These are phyloP conservation scores for Cephonodes hylas DNA, from an alignment of 2,888 invertebrate genomes.

Conservation along the genomic window DNA sequence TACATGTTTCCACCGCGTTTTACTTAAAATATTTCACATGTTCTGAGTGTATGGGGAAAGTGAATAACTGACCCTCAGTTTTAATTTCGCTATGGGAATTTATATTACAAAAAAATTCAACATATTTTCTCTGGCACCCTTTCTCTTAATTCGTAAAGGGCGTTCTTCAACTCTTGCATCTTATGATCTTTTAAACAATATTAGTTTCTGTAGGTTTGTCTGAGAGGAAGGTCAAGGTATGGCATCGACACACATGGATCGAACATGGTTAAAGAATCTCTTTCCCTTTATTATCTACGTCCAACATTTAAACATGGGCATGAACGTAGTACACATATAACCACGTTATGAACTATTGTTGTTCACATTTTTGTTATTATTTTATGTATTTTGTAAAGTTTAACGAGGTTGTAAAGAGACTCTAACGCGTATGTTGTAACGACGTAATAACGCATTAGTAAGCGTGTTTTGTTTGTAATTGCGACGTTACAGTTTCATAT, in stretches of 20 bases:
- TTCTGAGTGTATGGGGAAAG: constrained; percentile 8
- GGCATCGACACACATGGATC: too few species aligned
- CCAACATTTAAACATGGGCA: not conserved
- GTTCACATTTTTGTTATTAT: not conserved
- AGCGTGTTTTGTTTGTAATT: too few species aligned
- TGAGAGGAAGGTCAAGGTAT: too few species aligned
- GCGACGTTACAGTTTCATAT: too few species aligned
- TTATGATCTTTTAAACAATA: too few species aligned
- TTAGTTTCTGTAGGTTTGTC: too few species aligned
- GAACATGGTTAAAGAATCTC: too few species aligned
- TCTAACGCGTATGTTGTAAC: not conserved
- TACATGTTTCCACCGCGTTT: constrained; percentile 24
- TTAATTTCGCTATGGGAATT: constrained; percentile 11
- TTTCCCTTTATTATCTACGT: not conserved
- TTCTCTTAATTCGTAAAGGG: too few species aligned
- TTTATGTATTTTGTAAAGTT: not conserved
- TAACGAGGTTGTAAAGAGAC: not conserved
- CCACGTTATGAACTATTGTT: not conserved
- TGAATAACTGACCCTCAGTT: constrained; percentile 14
- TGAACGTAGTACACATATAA: not conserved
- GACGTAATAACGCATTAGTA: too few species aligned
- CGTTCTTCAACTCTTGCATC: not conserved
- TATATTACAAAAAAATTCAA: not conserved
- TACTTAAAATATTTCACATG: constrained; percentile 25
- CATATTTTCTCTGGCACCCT: not conserved